Percentiles rank a stretch among this genome's conserved stretches.
phyloP scores from a whole-genome alignment of 1,140 invertebrate genomes.

The Pseudomyrmex cubaensis region DNA sequence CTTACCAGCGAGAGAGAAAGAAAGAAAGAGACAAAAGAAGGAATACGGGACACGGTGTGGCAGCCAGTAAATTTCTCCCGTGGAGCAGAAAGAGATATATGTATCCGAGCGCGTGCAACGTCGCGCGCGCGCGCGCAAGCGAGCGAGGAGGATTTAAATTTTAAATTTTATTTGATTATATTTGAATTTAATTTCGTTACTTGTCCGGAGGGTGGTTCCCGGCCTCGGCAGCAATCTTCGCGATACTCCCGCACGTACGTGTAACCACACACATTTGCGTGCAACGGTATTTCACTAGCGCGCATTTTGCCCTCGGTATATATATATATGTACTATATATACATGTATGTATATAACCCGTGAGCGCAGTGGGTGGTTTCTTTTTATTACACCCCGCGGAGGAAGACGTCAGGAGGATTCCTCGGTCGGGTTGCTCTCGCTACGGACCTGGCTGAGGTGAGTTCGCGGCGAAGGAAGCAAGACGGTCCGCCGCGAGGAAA shows the following conservation, averaged over 20 bases:
- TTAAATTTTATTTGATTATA: constrained; percentile 86
- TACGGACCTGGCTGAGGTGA: constrained; percentile 39
- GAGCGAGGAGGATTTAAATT: constrained; percentile 82
- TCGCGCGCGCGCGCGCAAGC: neutral
- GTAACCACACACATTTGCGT: neutral
- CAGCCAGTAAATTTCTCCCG: constrained; percentile 63
- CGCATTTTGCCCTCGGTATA: no score
- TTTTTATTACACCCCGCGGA: constrained; percentile 67
- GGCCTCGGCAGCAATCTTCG: constrained; percentile 44
- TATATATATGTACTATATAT: no score
- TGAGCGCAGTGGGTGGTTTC: constrained; percentile 65
- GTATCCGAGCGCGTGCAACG: constrained; percentile 26
- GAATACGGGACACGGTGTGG: constrained; percentile 33
- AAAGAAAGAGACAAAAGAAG: constrained; percentile 58
- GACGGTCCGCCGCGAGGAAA: constrained; percentile 6
- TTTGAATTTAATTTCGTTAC: constrained; percentile 85
- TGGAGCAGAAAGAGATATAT: constrained; percentile 23
- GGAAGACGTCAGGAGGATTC: constrained; percentile 64
- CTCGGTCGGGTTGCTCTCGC: constrained; percentile 51
- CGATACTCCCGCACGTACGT: constrained; percentile 18
- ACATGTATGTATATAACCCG: neutral
- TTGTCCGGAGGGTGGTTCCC: constrained; percentile 69
- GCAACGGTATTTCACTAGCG: constrained; percentile 20
- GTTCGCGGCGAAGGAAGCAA: constrained; percentile 19
- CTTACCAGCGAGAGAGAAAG: constrained; percentile 46